phyloP scores from a whole-genome alignment of 2,888 invertebrate species.

The Branchipolynoe longqiensis region DNA sequence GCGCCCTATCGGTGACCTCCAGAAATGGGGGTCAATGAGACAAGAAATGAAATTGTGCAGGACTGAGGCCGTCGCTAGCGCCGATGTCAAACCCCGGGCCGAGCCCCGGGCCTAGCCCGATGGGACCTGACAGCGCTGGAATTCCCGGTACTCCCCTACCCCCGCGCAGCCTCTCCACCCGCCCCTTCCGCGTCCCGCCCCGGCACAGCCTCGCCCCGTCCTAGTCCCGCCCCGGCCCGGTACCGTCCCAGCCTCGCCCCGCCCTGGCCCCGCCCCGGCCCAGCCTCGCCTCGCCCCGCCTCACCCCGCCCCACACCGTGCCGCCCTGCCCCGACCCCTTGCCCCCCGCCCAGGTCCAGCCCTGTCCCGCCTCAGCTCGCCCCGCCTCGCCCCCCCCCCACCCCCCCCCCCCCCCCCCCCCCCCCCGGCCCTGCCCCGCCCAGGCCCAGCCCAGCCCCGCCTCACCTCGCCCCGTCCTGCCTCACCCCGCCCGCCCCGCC shows the following conservation, averaged over 20 bases:
- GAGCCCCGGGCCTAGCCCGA: no score
- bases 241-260: neutral
- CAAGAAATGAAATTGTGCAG: slow-evolving; percentile 59
- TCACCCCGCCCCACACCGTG: no score
- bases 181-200: neutral
- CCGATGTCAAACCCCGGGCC: neutral
- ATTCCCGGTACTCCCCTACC: neutral
- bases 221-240: no score
- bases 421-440: no score
- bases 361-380: no score
- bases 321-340: no score
- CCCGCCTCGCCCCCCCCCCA: no score
- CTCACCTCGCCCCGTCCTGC: neutral
- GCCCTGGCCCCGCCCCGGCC: no score
- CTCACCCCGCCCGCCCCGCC: neutral
- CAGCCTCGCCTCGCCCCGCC: no score
- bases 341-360: no score
- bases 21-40: slow-evolving; percentile 54
- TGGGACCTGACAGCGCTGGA: slow-evolving; percentile 11
- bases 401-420: no score
- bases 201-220: neutral
- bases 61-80: neutral
- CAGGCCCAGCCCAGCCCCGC: no score
- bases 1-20: slow-evolving; percentile 20
- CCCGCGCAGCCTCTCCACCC: neutral